A percentile compares a stretch with the other conserved stretches of the same genome.
These are phyloP conservation scores for Nomada flava DNA, from an alignment of 2,888 invertebrate genomes.

Conservation along the genomic window DNA sequence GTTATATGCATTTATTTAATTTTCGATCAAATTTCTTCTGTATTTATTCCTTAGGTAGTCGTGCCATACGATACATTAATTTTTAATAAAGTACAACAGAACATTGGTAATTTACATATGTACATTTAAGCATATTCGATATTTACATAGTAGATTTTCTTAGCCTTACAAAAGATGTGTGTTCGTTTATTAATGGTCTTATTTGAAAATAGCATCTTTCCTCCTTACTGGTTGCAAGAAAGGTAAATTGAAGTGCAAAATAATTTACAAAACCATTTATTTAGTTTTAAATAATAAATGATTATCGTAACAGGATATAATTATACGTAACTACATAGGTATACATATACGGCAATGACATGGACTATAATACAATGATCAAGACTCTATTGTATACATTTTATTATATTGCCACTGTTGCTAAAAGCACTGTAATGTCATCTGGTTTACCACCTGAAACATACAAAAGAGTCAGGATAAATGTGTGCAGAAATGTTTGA, in stretches of 20 bases:
- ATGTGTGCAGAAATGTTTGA: not conserved
- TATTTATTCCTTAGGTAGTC: conserved; percentile 6
- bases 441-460: conserved; percentile 98
- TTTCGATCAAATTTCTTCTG: conserved; percentile 6
- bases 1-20: conserved; percentile 28
- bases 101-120: not conserved
- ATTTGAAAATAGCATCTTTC: not conserved
- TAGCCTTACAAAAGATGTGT: not conserved
- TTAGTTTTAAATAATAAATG: conserved; percentile 77
- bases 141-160: not conserved
- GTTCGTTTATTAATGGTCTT: not conserved
- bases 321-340: conserved; percentile 76
- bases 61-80: conserved; percentile 34
- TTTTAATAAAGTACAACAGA: not conserved
- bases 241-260: conserved; percentile 35
- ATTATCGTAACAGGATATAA: conserved; percentile 75
- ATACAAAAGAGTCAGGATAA: conserved; percentile 40
- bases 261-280: conserved; percentile 76
- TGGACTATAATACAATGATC: conserved; percentile 83
- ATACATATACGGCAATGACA: conserved; percentile 80
- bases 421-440: conserved; percentile 98
- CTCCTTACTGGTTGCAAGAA: conserved; percentile 3
- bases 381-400: conserved; percentile 79
- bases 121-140: conserved; percentile 13
- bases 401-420: conserved; percentile 91